These are phyloP conservation scores for Palythoa grandiflora DNA, from an alignment of 92 coral and sea anemone species.

Conservation along the genomic window DNA sequence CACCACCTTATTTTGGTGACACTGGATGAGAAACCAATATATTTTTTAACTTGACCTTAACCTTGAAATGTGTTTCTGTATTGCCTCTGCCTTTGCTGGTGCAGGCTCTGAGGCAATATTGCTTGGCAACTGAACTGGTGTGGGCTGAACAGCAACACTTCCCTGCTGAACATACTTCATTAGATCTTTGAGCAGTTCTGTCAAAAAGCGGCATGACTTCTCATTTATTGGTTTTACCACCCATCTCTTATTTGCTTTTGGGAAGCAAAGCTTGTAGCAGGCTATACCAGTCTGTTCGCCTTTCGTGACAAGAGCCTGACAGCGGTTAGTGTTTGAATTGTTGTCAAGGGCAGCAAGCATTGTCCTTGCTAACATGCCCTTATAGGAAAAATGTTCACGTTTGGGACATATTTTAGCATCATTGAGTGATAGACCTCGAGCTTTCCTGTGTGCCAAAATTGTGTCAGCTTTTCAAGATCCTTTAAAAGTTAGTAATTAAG, in stretches of 20 bases:
- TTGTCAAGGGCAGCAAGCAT: not conserved
- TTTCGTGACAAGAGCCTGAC: not conserved
- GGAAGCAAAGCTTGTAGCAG: not conserved
- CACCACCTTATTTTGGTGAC: no score
- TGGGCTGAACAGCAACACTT: no score
- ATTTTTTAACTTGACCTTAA: no score
- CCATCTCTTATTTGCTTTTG: not conserved
- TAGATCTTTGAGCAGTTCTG: not conserved
- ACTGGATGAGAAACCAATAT: no score
- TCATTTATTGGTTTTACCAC: constrained; percentile 3
- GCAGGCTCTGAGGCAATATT: no score
- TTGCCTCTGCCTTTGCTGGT: no score
- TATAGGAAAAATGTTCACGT: not conserved
- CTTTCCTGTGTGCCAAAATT: constrained; percentile 66
- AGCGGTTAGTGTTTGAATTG: not conserved
- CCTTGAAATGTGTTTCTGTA: no score
- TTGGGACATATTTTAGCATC: not conserved
- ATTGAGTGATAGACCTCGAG: constrained; percentile 59
- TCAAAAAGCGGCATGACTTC: not conserved
- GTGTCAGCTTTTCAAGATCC: constrained; percentile 59
- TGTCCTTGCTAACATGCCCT: not conserved
- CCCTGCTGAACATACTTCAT: no score
- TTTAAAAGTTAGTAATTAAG: constrained; percentile 40
- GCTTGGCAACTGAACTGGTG: no score
- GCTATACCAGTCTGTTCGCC: not conserved